Evolutionary conservation across 1,140 invertebrate genomes (phyloP), one percentile per base, ranked within the genome.

Genomic region (Penaeus indicus): DNA sequence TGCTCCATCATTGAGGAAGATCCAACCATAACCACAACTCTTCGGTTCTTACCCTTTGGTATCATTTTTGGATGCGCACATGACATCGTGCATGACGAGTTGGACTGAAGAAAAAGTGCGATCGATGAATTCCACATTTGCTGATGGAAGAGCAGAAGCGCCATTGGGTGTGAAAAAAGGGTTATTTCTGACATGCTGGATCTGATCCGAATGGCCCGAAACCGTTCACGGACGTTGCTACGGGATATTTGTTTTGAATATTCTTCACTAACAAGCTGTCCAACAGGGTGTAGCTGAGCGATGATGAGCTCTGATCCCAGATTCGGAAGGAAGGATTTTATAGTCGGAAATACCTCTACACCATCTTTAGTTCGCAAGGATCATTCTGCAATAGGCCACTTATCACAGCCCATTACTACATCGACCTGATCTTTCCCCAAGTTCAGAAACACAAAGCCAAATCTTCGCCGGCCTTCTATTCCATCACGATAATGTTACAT

Each of bases 281-380:
- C 47, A 61, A 54, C 47, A 82, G 1, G 42, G 47, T 61, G 80
- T 82, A 42, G 80, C n/a, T 82, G 1, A 25, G 62, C 22, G 38
- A 82, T 61, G 80, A 63, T 22, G 22, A 63, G 10, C 25, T 27
- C n/a, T 22, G 47, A 54, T 22, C 84, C 11, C 47, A 47, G 11
- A 47, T 47, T 61, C n/a, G 18, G 19, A 32, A 86, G 32, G 72
- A 79, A 32, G 69, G 60, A 86, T 75, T 75, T 86, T n/a, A 25
- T 21, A 86, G 77, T 25, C 11, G 67, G 25, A 85, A 47, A 63
- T 27, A 22, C 83, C n/a, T 88, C 88, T 80, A 18, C 85, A 84
- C 81, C 86, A 84, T 88, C 60, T 84, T 88, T 83, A 85, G 88
- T 80, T 80, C 38, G 0, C 77, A 84, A 79, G 81, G 60, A 88